Evolutionary conservation across 2,797 vertebrate species (phyloP), one percentile per base, ranked within the genome.

Genomic region (Melanogrammus aeglefinus): DNA sequence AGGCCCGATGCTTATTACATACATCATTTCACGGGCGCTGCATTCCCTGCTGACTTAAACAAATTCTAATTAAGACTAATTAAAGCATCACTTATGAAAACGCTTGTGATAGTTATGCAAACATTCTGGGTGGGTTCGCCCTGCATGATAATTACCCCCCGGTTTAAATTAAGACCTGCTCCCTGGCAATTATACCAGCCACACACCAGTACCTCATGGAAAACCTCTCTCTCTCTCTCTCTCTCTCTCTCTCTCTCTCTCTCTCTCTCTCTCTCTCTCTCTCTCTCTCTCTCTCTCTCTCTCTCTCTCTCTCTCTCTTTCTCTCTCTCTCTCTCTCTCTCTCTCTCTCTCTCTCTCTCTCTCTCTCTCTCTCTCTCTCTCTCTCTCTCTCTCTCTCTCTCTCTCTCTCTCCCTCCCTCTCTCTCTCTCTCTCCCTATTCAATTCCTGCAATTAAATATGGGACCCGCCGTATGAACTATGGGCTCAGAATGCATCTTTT

Each of bases 41-140:
- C 97, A 98, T 99, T 99, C 98, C 98, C 98, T 98, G 97, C 98
- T 99, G 98, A 99, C 97, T 99, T 99, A 99, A 99, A 99, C 98
- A 99, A 99, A 99, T 99, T 99, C 97, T 99, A 99, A 99, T 99
- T 99, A 99, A 99, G 98, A 99, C 98, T 99, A 99, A 99, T 99
- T 99, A 99, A 99, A 99, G 98, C 97, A 99, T 99, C 98, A 99
- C 99, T 99, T 99, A 99, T 99, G 97, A 99, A 99, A 99, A 98
- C 96, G 97, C 98, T 99, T 99, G 97, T 99, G 98, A 99, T 99
- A 97, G 98, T 97, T 99, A 99, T 99, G 98, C 98, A 99, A 99
- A 99, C 98, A 99, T 99, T 99, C 97, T 97, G 96, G 97, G 96
- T 96, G 97, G 97, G 97, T 98, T 97, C 97, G 97, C 97, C 96